Base-by-base conservation (phyloP, 2,888 invertebrate genomes). In the Cordilura impudica region DNA sequence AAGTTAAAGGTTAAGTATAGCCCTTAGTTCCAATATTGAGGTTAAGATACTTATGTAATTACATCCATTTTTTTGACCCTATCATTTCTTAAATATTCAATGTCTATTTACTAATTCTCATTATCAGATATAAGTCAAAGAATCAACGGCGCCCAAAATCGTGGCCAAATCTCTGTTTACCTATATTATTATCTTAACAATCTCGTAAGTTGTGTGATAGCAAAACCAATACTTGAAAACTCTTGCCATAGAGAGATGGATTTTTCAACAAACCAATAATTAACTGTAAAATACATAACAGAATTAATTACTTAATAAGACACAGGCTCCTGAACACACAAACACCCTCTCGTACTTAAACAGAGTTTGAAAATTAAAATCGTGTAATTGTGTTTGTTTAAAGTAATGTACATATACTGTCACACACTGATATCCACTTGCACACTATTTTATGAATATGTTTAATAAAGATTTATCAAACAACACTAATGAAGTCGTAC, bases 401-500 rank as follows among this genome's bases (percentile, higher is more conserved):
- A 3, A 39, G 35, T n/a, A n/a, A 39, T n/a, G n/a, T n/a, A 39
- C 35, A 10, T 4, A 35, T 12, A 12, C 35, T 8, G 18, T 10
- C 39, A n/a, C 14, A 19, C 58, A 21, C 21, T 16, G 10, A 61
- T n/a, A n/a, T n/a, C n/a, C 45, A 16, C 60, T 26, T 16, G n/a
- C 45, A 45, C 16, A 47, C 29, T 2, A 12, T 10, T 14, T 19
- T 47, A 43, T 31, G 47, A 56, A 31, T 31, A 35, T n/a, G 18
- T 29, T 47, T 58, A 69, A 69, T 49, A 51, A 35, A 51, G 51
- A 51, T 51, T 58, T 58, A 58, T 69, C 56, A 69, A 69, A 69
- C 39, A 69, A 14, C 35, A 58, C 69, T 69, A 69, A 69, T 69
- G 69, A 69, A 69, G 69, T 69, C 39, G 51, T 58, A 69, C 58